Evolutionary conservation across 2,888 invertebrate genomes (phyloP), one percentile per base, ranked within the genome.

Genomic region (Drosophila subsilvestris): DNA sequence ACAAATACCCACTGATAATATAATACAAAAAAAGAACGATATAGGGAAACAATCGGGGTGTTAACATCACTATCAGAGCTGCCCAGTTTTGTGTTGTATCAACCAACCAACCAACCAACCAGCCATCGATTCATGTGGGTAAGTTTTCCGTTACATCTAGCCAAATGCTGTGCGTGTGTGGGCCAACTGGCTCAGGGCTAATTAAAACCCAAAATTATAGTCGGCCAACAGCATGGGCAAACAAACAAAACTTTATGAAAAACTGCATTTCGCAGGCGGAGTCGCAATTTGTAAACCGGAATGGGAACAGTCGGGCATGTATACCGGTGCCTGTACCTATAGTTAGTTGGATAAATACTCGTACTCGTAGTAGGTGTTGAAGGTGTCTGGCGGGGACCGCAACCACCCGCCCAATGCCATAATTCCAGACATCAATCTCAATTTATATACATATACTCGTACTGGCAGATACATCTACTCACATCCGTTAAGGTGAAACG

Each of bases 121-220:
- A 32, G 1, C 12, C 7, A n/a, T 14, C 7, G n/a, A n/a, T 27
- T 55, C 27, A 68, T 68, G 63, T 63, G 61, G 72, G 61, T 65
- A 66, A 79, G 73, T 83, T 84, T 86, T 77, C 84, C 85, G 81
- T 86, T 83, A 81, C 76, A 79, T 74, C 62, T 45, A 48, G 57
- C 61, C 48, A 71, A 59, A 54, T 55, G 57, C 55, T 37, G 43
- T 50, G 63, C 20, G 50, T 65, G 59, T 54, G 75, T 88, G 77
- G 85, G 76, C 68, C 75, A 89, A 89, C 88, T 81, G 81, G 88
- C 85, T 88, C 84, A 89, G 80, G 82, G 85, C 88, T 90, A 88
- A 89, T 89, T 89, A 87, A 88, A 88, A 74, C 76, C 75, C 56
- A 22, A 48, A 47, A 48, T 58, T 37, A 14, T n/a, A n/a, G 37